Evolutionary conservation across 2,113 vertebrate species (phyloP).

Genomic region (Apodemus speciosus): DNA sequence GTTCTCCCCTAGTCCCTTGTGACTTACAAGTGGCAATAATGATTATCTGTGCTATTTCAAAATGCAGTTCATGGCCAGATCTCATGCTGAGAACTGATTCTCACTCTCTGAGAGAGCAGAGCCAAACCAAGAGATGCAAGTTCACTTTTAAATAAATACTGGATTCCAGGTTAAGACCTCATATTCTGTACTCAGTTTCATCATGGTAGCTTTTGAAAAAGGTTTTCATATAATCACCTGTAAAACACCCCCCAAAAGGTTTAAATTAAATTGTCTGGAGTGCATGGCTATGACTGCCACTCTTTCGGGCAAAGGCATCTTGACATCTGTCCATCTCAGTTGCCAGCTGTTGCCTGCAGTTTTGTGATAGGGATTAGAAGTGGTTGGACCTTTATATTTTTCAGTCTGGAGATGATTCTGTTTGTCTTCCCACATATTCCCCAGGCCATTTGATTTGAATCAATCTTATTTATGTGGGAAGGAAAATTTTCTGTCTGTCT

Average conservation of each 20-base stretch:
- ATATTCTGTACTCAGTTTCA: constrained; percentile 60
- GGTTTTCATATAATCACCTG: constrained; percentile 60
- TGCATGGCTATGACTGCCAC: neutral
- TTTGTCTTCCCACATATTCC: constrained; percentile 56
- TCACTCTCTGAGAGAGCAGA: constrained; percentile 27
- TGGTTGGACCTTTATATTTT: constrained; percentile 47
- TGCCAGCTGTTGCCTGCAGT: constrained; percentile 30
- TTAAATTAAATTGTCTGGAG: constrained; percentile 48
- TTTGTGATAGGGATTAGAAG: constrained; percentile 53
- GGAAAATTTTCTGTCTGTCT: constrained; percentile 49
- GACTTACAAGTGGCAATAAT: constrained; percentile 42
- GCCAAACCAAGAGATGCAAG: constrained; percentile 3
- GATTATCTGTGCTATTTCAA: constrained; percentile 65
- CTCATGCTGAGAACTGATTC: constrained; percentile 61
- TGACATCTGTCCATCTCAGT: constrained; percentile 18
- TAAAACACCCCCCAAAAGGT: constrained; percentile 37
- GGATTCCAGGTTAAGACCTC: constrained; percentile 53
- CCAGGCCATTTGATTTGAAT: constrained; percentile 72
- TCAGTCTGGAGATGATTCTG: constrained; percentile 60
- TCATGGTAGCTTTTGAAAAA: constrained; percentile 8
- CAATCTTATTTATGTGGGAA: constrained; percentile 71
- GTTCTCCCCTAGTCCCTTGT: constrained; percentile 20
- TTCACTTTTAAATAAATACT: constrained; percentile 71
- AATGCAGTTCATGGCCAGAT: constrained; percentile 52
- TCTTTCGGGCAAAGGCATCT: neutral